Percentiles rank a stretch among this genome's conserved stretches.
phyloP scores from a whole-genome alignment of 2,888 invertebrate species.

The Microctonus aethiopoides region DNA sequence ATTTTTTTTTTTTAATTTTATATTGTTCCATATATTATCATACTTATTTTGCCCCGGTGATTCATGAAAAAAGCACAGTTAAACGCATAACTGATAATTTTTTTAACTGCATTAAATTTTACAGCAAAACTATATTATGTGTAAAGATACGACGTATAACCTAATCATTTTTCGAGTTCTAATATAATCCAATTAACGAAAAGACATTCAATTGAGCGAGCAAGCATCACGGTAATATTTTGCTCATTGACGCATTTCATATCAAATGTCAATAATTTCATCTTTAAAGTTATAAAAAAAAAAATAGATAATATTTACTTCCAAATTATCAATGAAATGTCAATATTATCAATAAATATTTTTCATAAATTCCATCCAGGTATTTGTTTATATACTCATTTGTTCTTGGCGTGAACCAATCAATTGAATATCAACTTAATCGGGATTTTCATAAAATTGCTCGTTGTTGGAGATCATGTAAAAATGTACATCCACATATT shows the following conservation, averaged over 20 bases:
- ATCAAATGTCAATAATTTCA: no score
- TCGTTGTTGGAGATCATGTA: no score
- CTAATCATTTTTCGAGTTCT: no score
- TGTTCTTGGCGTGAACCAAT: background rate
- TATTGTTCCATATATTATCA: background rate
- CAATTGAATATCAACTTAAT: background rate
- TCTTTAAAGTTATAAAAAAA: no score
- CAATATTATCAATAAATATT: background rate
- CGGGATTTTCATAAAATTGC: no score
- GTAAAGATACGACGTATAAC: no score
- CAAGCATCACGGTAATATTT: no score
- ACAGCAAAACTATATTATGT: background rate
- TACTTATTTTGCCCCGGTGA: background rate
- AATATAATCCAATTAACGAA: no score
- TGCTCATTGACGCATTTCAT: no score
- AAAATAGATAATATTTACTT: no score
- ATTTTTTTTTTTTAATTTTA: constrained; percentile 21
- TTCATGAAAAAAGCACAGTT: background rate
- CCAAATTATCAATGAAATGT: background rate
- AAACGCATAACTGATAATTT: background rate
- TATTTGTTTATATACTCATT: background rate
- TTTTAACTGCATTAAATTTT: background rate
- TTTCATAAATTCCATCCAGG: background rate
- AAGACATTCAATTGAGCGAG: no score
- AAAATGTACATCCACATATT: no score